Percentiles rank a stretch among this genome's conserved stretches.
These are phyloP conservation scores for Parambassis ranga DNA, from an alignment of 2,797 vertebrate species.

Conservation along the genomic window DNA sequence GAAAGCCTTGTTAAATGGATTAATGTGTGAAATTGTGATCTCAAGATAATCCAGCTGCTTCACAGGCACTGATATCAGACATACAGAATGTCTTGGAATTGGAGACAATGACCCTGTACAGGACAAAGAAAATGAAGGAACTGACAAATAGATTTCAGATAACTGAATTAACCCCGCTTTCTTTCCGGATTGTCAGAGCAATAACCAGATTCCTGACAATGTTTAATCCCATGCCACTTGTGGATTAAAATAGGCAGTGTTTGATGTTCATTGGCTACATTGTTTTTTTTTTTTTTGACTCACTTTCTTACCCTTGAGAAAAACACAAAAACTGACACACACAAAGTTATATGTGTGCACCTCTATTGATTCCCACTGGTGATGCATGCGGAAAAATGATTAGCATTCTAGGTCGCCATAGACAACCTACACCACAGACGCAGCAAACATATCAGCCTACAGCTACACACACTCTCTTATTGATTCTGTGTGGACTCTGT, in stretches of 20 bases:
- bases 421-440: background rate
- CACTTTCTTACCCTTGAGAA: constrained; percentile 8
- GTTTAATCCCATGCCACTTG: background rate
- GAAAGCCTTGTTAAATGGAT: no score
- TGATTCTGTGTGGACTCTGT: constrained; percentile 23
- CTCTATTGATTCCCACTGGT: constrained; percentile 36
- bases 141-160: no score
- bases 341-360: background rate
- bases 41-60: no score
- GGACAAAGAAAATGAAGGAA: no score
- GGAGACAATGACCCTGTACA: no score
- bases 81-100: no score
- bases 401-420: constrained; percentile 19
- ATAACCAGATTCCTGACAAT: no score
- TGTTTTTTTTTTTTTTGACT: background rate
- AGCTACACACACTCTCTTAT: constrained; percentile 1
- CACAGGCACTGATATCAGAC: no score
- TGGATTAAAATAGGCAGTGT: no score
- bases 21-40: no score
- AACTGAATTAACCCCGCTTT: no score
- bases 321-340: background rate
- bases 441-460: background rate
- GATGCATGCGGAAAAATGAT: constrained; percentile 30
- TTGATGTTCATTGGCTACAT: background rate
- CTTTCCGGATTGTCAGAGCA: no score